phyloP scores from a whole-genome alignment of 37 sponge, comb jelly and placozoan species.

The Tethya wilhelma region DNA sequence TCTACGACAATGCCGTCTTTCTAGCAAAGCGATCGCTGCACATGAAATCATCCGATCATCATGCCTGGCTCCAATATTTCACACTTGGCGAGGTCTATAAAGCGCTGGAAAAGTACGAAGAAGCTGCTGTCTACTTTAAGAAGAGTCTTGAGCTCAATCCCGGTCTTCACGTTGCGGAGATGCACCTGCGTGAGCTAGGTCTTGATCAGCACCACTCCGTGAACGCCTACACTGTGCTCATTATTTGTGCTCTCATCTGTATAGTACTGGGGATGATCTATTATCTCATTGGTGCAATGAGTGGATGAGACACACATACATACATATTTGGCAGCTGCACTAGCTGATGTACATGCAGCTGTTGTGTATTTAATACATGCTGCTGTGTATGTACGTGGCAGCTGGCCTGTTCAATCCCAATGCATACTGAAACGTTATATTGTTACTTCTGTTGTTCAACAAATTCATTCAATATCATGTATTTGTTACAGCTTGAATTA shows the following conservation, averaged over 20 bases:
- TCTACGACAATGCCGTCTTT: slow-evolving; percentile 67
- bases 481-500: too few species aligned
- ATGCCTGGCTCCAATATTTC: slow-evolving; percentile 87
- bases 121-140: slow-evolving; percentile 71
- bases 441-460: too few species aligned
- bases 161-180: slow-evolving; percentile 69
- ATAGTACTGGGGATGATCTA: slow-evolving; percentile 61
- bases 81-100: slow-evolving; percentile 88
- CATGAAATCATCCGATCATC: slow-evolving; percentile 59
- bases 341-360: too few species aligned
- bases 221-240: slow-evolving; percentile 72
- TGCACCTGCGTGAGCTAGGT: slow-evolving; percentile 72
- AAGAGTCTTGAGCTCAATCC: slow-evolving; percentile 79
- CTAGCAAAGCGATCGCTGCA: slow-evolving; percentile 73
- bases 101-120: slow-evolving; percentile 64
- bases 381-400: too few species aligned
- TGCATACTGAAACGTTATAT: too few species aligned
- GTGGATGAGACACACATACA: too few species aligned
- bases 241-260: slow-evolving; percentile 52
- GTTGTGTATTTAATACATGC: too few species aligned
- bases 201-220: slow-evolving; percentile 35
- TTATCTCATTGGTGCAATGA: slow-evolving; percentile 47
- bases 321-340: too few species aligned
- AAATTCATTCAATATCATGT: too few species aligned
- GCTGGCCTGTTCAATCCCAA: too few species aligned